phyloP scores from a whole-genome alignment of 1,140 invertebrate species.

The Mamestra configurata region DNA sequence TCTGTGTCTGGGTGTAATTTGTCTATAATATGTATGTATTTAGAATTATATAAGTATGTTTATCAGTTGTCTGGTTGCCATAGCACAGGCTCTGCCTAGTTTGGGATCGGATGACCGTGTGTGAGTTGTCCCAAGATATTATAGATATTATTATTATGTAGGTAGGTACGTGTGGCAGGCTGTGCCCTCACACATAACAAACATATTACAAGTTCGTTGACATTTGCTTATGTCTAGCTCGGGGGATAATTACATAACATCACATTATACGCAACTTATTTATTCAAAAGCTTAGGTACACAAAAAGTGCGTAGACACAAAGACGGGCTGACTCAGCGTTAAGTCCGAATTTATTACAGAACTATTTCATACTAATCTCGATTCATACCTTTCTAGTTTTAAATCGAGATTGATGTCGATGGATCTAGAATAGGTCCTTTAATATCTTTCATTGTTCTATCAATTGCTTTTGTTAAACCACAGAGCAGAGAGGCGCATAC shows the following conservation, averaged over 20 bases:
- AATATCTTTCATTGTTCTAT: neutral
- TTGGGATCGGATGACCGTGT: no score
- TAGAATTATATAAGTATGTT: no score
- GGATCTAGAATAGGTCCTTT: neutral
- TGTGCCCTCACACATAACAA: neutral
- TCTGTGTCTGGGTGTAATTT: no score
- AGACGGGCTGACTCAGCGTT: no score
- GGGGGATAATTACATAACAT: neutral
- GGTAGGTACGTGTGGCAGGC: neutral
- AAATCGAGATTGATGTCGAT: neutral
- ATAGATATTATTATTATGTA: neutral
- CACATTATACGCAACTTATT: neutral
- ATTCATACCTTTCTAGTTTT: neutral
- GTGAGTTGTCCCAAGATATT: no score
- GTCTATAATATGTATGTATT: no score
- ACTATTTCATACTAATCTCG: neutral
- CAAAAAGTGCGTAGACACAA: neutral
- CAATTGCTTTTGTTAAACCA: no score
- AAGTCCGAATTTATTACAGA: neutral
- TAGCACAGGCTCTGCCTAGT: no score
- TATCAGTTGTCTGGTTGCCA: no score
- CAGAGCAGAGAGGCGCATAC: no score
- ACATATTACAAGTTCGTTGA: neutral
- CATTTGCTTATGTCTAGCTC: constrained; percentile 1
- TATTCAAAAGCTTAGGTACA: neutral